A percentile compares a stretch with the other conserved stretches of the same genome.
Conservation (phyloP, 2,113 vertebrate genomes). For the Hylia prasina region DNA sequence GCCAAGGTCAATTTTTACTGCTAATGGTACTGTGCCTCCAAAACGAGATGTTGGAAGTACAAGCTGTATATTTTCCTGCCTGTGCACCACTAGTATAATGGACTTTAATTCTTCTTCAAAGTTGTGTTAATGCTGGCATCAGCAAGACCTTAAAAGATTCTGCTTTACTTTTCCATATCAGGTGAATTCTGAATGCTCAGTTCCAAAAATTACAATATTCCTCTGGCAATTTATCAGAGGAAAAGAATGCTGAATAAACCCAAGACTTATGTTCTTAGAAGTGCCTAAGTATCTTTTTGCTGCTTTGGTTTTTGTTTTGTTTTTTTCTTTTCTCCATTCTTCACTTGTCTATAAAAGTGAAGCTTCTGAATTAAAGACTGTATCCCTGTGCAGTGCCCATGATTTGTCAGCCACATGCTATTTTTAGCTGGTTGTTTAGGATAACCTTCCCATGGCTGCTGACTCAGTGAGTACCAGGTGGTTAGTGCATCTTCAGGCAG, state of each 20-base stretch:
- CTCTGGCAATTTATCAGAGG: background rate
- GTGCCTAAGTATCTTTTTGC: background rate
- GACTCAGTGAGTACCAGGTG: constrained; percentile 15
- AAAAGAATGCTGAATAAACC: background rate
- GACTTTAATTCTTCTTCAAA: background rate
- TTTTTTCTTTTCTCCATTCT: background rate
- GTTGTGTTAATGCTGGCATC: background rate
- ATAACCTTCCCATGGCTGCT: constrained; percentile 43
- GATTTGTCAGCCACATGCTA: background rate
- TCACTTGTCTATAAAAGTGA: background rate
- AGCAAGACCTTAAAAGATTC: background rate
- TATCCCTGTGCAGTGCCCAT: background rate
- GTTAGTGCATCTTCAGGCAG: background rate
- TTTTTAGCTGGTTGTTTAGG: constrained; percentile 37
- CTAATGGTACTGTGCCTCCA: background rate
- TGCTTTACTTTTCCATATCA: background rate
- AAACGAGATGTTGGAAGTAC: background rate
- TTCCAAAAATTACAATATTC: background rate
- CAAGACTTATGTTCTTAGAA: background rate
- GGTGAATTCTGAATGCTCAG: background rate
- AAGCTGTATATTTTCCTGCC: background rate
- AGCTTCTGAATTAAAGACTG: background rate
- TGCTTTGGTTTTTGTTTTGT: background rate
- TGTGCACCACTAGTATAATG: background rate
- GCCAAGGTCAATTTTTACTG: background rate